Conservation (phyloP, 2,888 invertebrate species). For the Catonia carolina region DNA sequence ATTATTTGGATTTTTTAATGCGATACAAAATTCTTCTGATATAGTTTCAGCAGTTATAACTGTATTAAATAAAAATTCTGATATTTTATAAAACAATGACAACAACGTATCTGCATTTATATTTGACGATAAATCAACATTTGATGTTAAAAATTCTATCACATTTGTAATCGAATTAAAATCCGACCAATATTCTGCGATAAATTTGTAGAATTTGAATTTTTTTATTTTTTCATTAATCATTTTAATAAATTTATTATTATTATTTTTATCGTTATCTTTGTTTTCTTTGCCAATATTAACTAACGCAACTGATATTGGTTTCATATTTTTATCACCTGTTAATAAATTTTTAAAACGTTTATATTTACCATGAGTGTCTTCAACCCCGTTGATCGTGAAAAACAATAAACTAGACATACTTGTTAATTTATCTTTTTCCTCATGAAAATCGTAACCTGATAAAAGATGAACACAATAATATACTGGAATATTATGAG, state of each 20-base stretch:
- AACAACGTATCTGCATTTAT: not conserved
- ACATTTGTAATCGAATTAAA: not conserved
- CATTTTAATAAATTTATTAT: not conserved
- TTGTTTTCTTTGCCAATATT: conserved; percentile 15
- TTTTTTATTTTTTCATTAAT: conserved; percentile 5
- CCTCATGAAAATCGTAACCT: not conserved
- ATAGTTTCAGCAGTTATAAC: not conserved
- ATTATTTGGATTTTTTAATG: not conserved
- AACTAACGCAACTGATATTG: conserved; percentile 14
- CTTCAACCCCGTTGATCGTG: conserved; percentile 15
- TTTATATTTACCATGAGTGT: conserved; percentile 2
- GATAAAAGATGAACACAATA: conserved; percentile 14
- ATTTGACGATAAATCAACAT: not conserved
- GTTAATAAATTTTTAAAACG: conserved; percentile 13
- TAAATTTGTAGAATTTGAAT: not conserved
- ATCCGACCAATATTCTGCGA: not conserved
- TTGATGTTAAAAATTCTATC: not conserved
- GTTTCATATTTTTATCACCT: not conserved
- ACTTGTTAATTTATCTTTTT: not conserved
- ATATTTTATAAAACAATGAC: not conserved
- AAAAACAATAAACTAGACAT: conserved; percentile 2
- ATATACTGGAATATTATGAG: conserved; percentile 14
- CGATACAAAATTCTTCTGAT: not conserved
- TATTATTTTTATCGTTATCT: conserved; percentile 18
- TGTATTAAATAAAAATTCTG: not conserved